phyloP scores from a whole-genome alignment of 1,140 invertebrate genomes.

The Camponotus vicinus region DNA sequence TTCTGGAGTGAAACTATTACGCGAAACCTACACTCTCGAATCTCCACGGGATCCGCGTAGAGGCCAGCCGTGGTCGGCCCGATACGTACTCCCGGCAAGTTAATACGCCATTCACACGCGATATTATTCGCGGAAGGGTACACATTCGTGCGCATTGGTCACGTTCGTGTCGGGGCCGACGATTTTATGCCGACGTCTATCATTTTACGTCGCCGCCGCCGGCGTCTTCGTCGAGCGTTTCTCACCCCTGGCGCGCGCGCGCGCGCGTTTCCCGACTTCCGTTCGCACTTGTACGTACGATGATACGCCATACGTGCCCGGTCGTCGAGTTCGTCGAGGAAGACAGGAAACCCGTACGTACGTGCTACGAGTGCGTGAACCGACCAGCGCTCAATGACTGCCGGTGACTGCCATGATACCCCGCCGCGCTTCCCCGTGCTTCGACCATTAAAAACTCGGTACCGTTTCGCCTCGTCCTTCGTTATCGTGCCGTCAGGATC shows the following conservation, averaged over 20 bases:
- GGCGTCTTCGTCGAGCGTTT: conserved; percentile 21
- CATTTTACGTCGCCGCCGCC: conserved; percentile 34
- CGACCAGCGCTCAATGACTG: not conserved
- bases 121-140: conserved; percentile 61
- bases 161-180: conserved; percentile 52
- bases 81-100: conserved; percentile 38
- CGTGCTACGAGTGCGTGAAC: conserved; percentile 68
- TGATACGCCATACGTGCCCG: conserved; percentile 7
- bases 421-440: conserved; percentile 32
- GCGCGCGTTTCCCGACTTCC: conserved; percentile 41
- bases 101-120: conserved; percentile 60
- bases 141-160: conserved; percentile 55
- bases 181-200: conserved; percentile 54
- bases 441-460: conserved; percentile 66
- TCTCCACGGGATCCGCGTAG: conserved; percentile 44
- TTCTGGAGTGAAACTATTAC: conserved; percentile 53
- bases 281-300: conserved; percentile 18
- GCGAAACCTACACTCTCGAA: conserved; percentile 46
- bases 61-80: not conserved
- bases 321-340: not conserved
- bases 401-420: not conserved
- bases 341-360: conserved; percentile 62
- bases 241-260: conserved; percentile 2
- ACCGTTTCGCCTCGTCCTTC: not conserved
- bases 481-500: conserved; percentile 63